These are phyloP conservation scores for Neodon shergylaensis DNA, from an alignment of 2,113 vertebrate species.

Conservation along the genomic window DNA sequence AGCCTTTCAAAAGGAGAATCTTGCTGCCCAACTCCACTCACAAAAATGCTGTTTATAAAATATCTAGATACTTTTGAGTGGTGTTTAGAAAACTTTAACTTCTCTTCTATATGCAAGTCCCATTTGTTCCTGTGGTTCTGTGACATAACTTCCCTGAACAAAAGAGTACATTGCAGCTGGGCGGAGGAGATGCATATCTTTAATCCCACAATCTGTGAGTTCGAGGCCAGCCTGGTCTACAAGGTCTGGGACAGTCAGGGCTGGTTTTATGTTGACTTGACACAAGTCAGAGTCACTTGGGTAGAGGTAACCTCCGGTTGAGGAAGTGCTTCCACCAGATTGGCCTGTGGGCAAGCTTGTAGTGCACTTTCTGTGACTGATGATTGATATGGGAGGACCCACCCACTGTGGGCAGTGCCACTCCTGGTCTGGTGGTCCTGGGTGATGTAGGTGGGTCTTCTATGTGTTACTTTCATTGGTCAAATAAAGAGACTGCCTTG, in stretches of 20 bases:
- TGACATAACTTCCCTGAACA: slow-evolving; percentile 68
- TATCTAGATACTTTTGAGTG: slow-evolving; percentile 52
- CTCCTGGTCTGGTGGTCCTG: neutral
- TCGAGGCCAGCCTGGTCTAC: neutral
- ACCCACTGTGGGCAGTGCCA: neutral
- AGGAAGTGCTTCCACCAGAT: neutral
- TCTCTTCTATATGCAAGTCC: slow-evolving; percentile 69
- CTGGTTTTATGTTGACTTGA: neutral
- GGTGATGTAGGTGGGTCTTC: too few relatives aligned
- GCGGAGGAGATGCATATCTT: neutral
- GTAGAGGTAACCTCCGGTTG: neutral
- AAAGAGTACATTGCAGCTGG: slow-evolving; percentile 55
- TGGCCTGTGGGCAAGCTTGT: neutral
- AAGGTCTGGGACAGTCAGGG: neutral
- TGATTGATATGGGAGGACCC: too few relatives aligned
- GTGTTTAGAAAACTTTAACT: slow-evolving; percentile 71
- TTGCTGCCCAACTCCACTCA: neutral
- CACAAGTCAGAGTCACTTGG: neutral
- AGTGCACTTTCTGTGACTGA: neutral
- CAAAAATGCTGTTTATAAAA: slow-evolving; percentile 53
- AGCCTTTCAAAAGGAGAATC: neutral
- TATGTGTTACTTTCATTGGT: too few relatives aligned
- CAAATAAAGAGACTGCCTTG: too few relatives aligned
- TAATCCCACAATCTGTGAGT: neutral
- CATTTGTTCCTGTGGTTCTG: slow-evolving; percentile 75